Conservation (phyloP, 1,140 invertebrate species). For the Ips nitidus region DNA sequence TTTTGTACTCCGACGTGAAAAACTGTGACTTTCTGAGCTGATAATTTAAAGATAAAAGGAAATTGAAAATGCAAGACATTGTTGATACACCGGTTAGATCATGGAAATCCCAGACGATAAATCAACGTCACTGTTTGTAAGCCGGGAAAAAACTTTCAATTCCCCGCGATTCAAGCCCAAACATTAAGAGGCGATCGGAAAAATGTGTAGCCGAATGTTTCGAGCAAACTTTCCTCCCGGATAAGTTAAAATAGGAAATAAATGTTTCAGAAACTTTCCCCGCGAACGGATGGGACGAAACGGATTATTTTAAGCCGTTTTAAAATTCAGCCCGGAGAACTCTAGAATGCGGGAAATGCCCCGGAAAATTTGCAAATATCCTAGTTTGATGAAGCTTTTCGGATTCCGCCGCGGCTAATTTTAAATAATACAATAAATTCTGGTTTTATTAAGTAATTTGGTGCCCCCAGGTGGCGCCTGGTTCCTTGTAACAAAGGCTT, state of each 20-base stretch:
- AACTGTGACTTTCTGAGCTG: background rate
- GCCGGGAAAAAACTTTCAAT: conserved; percentile 49
- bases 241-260: conserved; percentile 38
- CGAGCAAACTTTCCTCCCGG: conserved; percentile 30
- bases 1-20: too few relatives aligned
- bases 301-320: conserved; percentile 31
- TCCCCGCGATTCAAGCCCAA: conserved; percentile 45
- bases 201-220: conserved; percentile 5
- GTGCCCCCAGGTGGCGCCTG: conserved; percentile 25
- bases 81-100: background rate
- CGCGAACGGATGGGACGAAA: conserved; percentile 22
- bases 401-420: background rate
- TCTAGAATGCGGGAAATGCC: conserved; percentile 17
- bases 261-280: conserved; percentile 31
- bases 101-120: conserved; percentile 39
- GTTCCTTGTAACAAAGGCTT: conserved; percentile 33
- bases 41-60: background rate
- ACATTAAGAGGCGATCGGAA: conserved; percentile 47
- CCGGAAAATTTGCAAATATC: conserved; percentile 27
- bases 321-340: conserved; percentile 23
- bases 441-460: conserved; percentile 33
- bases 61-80: too few relatives aligned
- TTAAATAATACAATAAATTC: conserved; percentile 23
- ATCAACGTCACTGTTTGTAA: conserved; percentile 47
- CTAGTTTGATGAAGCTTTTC: conserved; percentile 4